Conservation (phyloP, 2,888 invertebrate species). For the Ormyrus pomaceus region DNA sequence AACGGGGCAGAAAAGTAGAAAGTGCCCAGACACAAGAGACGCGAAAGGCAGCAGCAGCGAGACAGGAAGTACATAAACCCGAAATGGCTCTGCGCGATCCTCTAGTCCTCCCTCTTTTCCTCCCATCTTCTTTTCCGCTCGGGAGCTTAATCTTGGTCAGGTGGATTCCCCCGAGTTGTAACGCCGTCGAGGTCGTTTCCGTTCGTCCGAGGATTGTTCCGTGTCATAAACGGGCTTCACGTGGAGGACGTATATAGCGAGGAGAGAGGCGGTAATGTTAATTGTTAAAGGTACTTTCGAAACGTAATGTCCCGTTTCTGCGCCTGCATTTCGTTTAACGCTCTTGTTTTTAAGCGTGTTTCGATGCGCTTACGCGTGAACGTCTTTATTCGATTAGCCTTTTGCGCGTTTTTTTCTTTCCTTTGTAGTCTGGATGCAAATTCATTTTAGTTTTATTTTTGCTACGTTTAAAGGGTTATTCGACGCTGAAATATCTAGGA, state of each 20-base stretch:
- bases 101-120: not conserved
- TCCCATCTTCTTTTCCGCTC: conserved; percentile 31
- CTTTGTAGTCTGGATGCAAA: not conserved
- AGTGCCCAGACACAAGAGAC: not conserved
- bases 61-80: conserved; percentile 54
- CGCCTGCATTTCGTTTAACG: not conserved
- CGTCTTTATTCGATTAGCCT: conserved; percentile 1
- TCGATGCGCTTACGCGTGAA: not conserved
- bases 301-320: not conserved
- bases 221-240: conserved; percentile 36
- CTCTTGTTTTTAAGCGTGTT: not conserved
- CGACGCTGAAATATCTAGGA: no score
- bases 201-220: conserved; percentile 29
- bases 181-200: conserved; percentile 29
- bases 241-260: not conserved
- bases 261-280: conserved; percentile 12
- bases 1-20: not conserved
- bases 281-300: conserved; percentile 24
- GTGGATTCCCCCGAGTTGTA: conserved; percentile 31
- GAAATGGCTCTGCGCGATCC: conserved; percentile 38
- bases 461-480: no score
- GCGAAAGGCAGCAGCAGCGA: not conserved
- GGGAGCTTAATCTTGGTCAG: conserved; percentile 50
- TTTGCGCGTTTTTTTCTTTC: not conserved
- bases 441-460: no score